A percentile compares a stretch with the other conserved stretches of the same genome.
Evolutionary conservation across 2,797 vertebrate genomes (phyloP).

Genomic region (Smutsia gigantea): DNA sequence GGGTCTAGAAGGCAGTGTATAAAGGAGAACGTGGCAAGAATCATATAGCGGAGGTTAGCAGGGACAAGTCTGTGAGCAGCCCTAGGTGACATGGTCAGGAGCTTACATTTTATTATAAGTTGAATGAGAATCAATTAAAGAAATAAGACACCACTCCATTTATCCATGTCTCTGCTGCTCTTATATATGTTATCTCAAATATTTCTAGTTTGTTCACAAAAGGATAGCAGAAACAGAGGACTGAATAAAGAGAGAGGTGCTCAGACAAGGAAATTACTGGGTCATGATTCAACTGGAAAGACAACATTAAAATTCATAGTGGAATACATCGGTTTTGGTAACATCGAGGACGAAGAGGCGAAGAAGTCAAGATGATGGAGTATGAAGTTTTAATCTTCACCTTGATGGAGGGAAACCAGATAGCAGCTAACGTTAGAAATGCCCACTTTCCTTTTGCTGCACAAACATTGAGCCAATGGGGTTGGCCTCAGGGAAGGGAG

Average conservation of each 20-base stretch:
- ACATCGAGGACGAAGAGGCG: fast-evolving
- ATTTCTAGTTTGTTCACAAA: not conserved
- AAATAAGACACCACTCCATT: not conserved
- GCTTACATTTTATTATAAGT: not conserved
- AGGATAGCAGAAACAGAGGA: too few species aligned
- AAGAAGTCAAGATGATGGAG: not conserved
- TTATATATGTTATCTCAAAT: not conserved
- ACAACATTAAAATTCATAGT: not conserved
- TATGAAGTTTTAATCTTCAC: not conserved
- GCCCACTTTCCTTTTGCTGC: not conserved
- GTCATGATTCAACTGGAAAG: fast-evolving
- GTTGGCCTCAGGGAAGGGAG: not conserved
- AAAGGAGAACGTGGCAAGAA: fast-evolving
- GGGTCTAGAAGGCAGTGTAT: not conserved
- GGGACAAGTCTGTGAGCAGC: not conserved
- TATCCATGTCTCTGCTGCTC: not conserved
- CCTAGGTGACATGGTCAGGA: fast-evolving
- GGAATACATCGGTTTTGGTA: fast-evolving
- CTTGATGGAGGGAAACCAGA: not conserved
- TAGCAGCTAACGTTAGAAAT: not conserved
- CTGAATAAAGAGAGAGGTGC: not conserved
- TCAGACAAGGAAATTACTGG: not conserved
- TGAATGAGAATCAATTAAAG: not conserved
- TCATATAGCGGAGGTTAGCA: fast-evolving
- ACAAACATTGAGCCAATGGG: not conserved